phyloP scores from a whole-genome alignment of 1,140 invertebrate genomes.

The Scaptomyza montana region DNA sequence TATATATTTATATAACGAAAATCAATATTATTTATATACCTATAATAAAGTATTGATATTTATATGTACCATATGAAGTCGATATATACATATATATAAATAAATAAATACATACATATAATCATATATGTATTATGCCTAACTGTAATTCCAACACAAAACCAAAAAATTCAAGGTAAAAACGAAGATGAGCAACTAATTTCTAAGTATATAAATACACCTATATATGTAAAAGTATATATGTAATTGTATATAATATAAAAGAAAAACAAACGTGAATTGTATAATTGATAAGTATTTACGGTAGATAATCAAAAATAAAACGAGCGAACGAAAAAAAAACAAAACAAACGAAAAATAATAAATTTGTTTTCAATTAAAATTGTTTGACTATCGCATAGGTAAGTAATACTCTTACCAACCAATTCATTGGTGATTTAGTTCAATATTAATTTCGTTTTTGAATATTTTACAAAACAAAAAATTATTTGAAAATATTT shows the following conservation, averaged over 20 bases:
- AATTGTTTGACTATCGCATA: not conserved
- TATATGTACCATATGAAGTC: constrained; percentile 69
- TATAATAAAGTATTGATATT: constrained; percentile 55
- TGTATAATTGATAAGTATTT: constrained; percentile 74
- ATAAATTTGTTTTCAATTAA: constrained; percentile 6
- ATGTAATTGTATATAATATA: constrained; percentile 74
- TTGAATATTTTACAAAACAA: no score
- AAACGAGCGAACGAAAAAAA: constrained; percentile 44
- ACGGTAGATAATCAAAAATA: constrained; percentile 82
- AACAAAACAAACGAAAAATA: not conserved
- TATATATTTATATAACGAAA: constrained; percentile 57
- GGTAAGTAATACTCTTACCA: not conserved
- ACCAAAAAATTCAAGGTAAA: not conserved
- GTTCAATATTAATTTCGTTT: no score
- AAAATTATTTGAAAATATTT: no score
- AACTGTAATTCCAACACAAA: constrained; percentile 55
- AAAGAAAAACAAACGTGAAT: constrained; percentile 36
- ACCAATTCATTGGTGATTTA: no score
- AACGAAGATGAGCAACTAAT: constrained; percentile 56
- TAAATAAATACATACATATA: constrained; percentile 27
- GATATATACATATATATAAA: constrained; percentile 58
- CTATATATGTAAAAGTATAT: constrained; percentile 68
- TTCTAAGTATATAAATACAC: constrained; percentile 62
- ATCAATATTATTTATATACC: constrained; percentile 62
- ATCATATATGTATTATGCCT: constrained; percentile 46